Base-by-base conservation (phyloP, 1,140 invertebrate species). In the Temnothorax longispinosus region DNA sequence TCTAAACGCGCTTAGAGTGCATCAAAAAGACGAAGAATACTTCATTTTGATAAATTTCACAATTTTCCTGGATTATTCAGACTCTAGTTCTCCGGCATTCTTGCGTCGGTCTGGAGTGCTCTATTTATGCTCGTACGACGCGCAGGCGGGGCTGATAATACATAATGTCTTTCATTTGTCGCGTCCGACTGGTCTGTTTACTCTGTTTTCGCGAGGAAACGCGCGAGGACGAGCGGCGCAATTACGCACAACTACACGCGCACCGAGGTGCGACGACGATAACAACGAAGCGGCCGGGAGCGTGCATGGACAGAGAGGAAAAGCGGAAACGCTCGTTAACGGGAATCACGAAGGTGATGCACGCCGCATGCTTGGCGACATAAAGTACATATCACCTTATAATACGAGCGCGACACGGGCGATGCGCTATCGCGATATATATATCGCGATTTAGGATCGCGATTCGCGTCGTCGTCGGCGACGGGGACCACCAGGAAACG, bases 241-340 rank as follows among this genome's bases (percentile, higher is more conserved):
- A 65, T 78, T 65, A 78, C 3, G 13, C 10, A 27, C 11, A 32
- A 65, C 2, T 3, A 41, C 60, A 11, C 3, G 47, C 13, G 64
- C 7, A 11, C 1, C 35, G 44, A 71, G 7, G 21, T 52, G 58
- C 47, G 47, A 35, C 11, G 13, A 0, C 41, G 27, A 27, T 27
- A 75, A 65, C 38, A 44, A 21, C 38, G n/a, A 27, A 21, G 38
- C 3, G 3, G 10, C 64, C 64, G 64, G 2, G 32, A 64, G 64
- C 64, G 64, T n/a, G 64, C 64, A 38, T n/a, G 35, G 32, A 52
- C 35, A 18, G 27, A 18, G 41, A 84, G 69, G 47, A 84, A 84
- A 75, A 84, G 54, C 69, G 80, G 41, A 84, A 84, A 10, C 69
- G 52, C 67, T 58, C 38, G 54, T 82, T 74, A 82, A 74, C 80